Conservation (phyloP, 2,888 invertebrate species). For the Sphaerophoria rueppellii region DNA sequence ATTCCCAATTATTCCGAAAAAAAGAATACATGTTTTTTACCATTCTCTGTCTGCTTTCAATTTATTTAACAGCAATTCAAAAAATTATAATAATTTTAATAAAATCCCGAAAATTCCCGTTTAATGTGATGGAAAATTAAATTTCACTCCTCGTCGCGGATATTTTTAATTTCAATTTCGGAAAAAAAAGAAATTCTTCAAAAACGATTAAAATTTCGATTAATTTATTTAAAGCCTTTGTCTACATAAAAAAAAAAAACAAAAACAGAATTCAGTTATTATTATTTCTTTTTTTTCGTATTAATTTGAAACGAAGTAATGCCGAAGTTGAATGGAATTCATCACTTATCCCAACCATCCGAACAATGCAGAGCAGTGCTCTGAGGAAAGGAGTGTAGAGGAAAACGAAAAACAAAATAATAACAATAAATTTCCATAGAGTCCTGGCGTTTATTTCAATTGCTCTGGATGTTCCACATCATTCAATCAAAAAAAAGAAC, state of each 20-base stretch:
- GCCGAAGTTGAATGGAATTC: slow-evolving; percentile 53
- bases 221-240: slow-evolving; percentile 66
- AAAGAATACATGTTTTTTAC: background rate
- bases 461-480: slow-evolving; percentile 46
- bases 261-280: slow-evolving; percentile 16
- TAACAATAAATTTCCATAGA: slow-evolving; percentile 73
- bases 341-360: slow-evolving; percentile 27
- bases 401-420: slow-evolving; percentile 56
- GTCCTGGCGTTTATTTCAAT: slow-evolving; percentile 65
- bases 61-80: background rate
- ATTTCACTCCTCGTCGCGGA: slow-evolving; percentile 37
- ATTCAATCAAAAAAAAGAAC: slow-evolving; percentile 5
- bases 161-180: slow-evolving; percentile 50
- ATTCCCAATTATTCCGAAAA: background rate
- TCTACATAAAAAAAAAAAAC: slow-evolving; percentile 2
- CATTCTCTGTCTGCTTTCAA: slow-evolving; percentile 1
- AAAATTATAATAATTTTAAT: background rate
- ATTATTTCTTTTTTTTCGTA: slow-evolving; percentile 38
- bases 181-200: slow-evolving; percentile 31
- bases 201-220: slow-evolving; percentile 71
- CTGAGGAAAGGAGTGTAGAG: slow-evolving; percentile 3
- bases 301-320: slow-evolving; percentile 59
- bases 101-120: slow-evolving; percentile 4
- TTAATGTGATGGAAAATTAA: slow-evolving; percentile 54
- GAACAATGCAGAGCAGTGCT: slow-evolving; percentile 23